Conservation (phyloP, 2,888 invertebrate species). For the Lithophane semibrunnea region DNA sequence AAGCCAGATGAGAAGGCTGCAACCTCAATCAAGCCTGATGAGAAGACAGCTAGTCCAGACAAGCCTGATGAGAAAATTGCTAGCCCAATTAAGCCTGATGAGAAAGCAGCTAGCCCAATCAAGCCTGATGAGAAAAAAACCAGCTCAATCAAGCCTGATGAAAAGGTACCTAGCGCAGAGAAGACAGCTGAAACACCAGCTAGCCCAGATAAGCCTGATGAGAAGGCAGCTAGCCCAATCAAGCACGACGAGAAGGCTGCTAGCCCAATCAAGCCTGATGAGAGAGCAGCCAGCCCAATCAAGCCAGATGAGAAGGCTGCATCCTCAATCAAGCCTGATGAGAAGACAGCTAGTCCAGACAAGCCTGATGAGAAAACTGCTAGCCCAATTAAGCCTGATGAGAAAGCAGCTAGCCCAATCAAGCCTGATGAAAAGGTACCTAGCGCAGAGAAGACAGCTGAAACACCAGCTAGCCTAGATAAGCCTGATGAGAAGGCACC, state of each 20-base stretch:
- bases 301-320: too few species aligned
- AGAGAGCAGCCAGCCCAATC: background rate
- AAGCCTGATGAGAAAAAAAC: too few species aligned
- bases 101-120: background rate
- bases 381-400: background rate
- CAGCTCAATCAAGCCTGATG: too few species aligned
- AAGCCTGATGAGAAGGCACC: background rate
- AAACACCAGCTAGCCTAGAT: background rate
- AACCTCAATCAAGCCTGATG: background rate
- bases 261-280: background rate
- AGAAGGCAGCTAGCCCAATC: too few species aligned
- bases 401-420: background rate
- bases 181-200: too few species aligned
- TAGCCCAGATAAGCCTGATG: too few species aligned
- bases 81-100: background rate
- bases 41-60: background rate
- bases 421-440: background rate
- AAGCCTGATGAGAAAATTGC: too few species aligned
- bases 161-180: too few species aligned
- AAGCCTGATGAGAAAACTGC: background rate
- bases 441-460: too few species aligned
- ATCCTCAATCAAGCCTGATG: background rate
- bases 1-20: background rate
- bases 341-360: background rate
- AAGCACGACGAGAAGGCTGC: background rate